Base-by-base conservation (phyloP, 2,888 invertebrate species). In the Oligia latruncula region DNA sequence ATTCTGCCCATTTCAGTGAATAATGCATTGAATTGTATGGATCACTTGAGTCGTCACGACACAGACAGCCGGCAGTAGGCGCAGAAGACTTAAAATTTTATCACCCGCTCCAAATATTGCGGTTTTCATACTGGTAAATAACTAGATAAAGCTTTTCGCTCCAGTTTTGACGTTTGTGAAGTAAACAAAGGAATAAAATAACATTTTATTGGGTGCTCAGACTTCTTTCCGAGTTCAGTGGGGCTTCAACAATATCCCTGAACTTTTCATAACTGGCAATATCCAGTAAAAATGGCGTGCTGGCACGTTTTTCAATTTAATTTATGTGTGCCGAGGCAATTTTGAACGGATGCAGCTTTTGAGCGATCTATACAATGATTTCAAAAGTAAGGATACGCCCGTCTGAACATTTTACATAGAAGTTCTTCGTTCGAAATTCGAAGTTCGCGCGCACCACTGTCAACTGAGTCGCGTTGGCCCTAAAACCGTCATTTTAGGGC, bases 331-430 rank as follows among this genome's bases (percentile, higher is more conserved):
- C 20, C 43, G 52, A 60, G 43, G 65, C 40, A 82, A 74, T 78
- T 74, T 75, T 77, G 11, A 71, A 67, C 55, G 71, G 67, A 81
- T 87, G 86, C 81, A 88, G 70, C 77, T 87, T 84, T 80, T 72
- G 67, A 76, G 43, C 55, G 66, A 85, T n/a, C n/a, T n/a, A n/a
- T n/a, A n/a, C n/a, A n/a, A n/a, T n/a, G n/a, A n/a, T n/a, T n/a
- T n/a, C n/a, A n/a, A n/a, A n/a, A n/a, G n/a, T n/a, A n/a, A n/a
- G n/a, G n/a, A n/a, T n/a, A n/a, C n/a, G n/a, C n/a, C n/a, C n/a
- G n/a, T n/a, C n/a, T n/a, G n/a, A n/a, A n/a, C n/a, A n/a, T n/a
- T n/a, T n/a, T n/a, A n/a, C n/a, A n/a, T n/a, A n/a, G n/a, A n/a
- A n/a, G n/a, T n/a, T n/a, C n/a, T n/a, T n/a, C n/a, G n/a, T n/a